Evolutionary conservation across 2,797 vertebrate genomes (phyloP).

Genomic region (Crenichthys baileyi): DNA sequence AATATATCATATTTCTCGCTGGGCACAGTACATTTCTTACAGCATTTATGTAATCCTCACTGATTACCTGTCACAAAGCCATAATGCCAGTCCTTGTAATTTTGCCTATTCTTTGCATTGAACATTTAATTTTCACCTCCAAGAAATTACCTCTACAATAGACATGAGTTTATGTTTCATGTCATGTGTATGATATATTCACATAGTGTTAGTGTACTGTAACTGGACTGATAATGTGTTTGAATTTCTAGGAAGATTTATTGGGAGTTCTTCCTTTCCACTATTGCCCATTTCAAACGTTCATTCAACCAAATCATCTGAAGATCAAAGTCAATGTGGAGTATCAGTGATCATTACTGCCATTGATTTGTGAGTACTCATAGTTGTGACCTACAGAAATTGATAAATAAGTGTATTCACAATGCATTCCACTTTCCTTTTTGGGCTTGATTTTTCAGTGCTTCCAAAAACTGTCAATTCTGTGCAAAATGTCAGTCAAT

Average conservation of each 20-base stretch:
- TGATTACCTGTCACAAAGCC: not conserved
- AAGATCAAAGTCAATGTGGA: conserved; percentile 61
- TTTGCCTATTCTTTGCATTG: not conserved
- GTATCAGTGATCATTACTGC: conserved; percentile 71
- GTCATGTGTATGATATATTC: not conserved
- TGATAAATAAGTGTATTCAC: conserved; percentile 55
- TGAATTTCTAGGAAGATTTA: not conserved
- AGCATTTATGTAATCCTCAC: not conserved
- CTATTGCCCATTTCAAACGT: conserved; percentile 38
- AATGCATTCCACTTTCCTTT: not conserved
- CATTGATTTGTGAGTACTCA: conserved; percentile 77
- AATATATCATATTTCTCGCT: not conserved
- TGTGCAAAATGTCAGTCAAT: not conserved
- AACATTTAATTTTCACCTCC: not conserved
- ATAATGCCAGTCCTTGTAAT: not conserved
- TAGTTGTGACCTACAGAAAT: conserved; percentile 22
- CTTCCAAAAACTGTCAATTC: not conserved
- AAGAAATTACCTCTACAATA: not conserved
- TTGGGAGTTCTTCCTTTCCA: too few species aligned
- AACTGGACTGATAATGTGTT: not conserved
- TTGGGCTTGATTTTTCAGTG: not conserved
- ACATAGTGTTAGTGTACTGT: not conserved
- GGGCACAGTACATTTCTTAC: not conserved
- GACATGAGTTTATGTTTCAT: not conserved
- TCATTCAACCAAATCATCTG: conserved; percentile 57